Conservation (phyloP, 2,888 invertebrate species). For the Clusia tigrina region DNA sequence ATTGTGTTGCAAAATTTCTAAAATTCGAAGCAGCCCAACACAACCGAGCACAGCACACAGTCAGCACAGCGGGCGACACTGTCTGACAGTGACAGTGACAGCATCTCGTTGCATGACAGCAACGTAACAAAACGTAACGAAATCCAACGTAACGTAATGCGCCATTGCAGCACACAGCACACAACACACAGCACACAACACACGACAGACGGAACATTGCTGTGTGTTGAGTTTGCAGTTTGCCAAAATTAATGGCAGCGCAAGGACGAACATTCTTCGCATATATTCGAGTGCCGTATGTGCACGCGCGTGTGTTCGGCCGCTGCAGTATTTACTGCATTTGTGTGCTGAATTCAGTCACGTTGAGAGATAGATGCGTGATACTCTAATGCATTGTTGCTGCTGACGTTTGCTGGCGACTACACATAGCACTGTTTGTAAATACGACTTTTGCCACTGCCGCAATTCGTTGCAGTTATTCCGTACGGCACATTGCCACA, state of each 20-base stretch:
- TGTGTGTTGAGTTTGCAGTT: slow-evolving; percentile 36
- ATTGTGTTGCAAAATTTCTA: slow-evolving; percentile 48
- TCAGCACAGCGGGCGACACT: slow-evolving; percentile 25
- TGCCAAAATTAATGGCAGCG: slow-evolving; percentile 50
- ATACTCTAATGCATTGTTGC: slow-evolving; percentile 7
- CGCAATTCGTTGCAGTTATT: slow-evolving; percentile 11
- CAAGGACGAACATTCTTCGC: slow-evolving; percentile 44
- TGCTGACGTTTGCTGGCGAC: not conserved
- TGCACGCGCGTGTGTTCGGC: too few relatives aligned
- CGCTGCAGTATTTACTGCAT: not conserved
- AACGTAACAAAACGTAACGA: slow-evolving; percentile 36
- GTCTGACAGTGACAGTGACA: slow-evolving; percentile 48
- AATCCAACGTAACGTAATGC: slow-evolving; percentile 33
- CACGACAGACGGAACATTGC: too few relatives aligned
- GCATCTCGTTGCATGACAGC: slow-evolving; percentile 56
- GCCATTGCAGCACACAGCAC: slow-evolving; percentile 32
- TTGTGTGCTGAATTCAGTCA: slow-evolving; percentile 8
- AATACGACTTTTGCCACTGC: not conserved
- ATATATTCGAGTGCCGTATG: not conserved
- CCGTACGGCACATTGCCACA: not conserved
- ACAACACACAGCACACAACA: slow-evolving; percentile 13
- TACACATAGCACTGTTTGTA: not conserved
- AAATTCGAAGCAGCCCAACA: slow-evolving; percentile 38
- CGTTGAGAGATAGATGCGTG: slow-evolving; percentile 26
- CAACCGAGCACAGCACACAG: slow-evolving; percentile 14